phyloP scores from a whole-genome alignment of 2,113 vertebrate species.

The Cisticola juncidis region DNA sequence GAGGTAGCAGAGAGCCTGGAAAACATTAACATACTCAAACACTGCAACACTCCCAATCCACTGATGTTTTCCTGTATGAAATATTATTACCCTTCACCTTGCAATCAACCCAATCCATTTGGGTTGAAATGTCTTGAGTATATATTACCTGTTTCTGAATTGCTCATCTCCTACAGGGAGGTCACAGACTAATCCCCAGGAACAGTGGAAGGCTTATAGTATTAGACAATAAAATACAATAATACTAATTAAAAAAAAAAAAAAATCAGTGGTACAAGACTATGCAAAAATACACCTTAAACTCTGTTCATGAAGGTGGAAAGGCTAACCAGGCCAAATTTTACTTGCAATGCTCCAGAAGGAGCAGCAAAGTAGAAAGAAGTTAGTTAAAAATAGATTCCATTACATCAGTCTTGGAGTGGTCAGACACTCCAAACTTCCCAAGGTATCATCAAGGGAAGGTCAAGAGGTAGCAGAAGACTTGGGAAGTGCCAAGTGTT shows the following conservation, averaged over 20 bases:
- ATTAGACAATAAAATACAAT: background rate
- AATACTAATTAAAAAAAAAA: background rate
- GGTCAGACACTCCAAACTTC: background rate
- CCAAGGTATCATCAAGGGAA: background rate
- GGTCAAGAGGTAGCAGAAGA: background rate
- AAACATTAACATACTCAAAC: constrained; percentile 26
- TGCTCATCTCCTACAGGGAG: background rate
- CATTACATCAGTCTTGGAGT: background rate
- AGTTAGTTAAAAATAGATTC: background rate
- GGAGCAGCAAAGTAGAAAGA: background rate
- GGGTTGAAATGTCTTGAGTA: background rate
- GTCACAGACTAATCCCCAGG: background rate
- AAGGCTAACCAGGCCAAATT: background rate
- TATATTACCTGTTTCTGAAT: background rate
- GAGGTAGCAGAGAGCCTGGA: background rate
- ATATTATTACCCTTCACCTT: constrained; percentile 16
- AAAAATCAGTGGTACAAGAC: background rate
- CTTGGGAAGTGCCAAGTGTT: background rate
- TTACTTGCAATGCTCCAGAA: background rate
- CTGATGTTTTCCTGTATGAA: background rate
- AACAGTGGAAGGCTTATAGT: background rate
- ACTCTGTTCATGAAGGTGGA: background rate
- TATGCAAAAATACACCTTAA: background rate
- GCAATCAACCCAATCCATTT: background rate
- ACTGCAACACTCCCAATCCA: background rate